phyloP scores from a whole-genome alignment of 2,113 vertebrate species.

The Syrmaticus mikado region DNA sequence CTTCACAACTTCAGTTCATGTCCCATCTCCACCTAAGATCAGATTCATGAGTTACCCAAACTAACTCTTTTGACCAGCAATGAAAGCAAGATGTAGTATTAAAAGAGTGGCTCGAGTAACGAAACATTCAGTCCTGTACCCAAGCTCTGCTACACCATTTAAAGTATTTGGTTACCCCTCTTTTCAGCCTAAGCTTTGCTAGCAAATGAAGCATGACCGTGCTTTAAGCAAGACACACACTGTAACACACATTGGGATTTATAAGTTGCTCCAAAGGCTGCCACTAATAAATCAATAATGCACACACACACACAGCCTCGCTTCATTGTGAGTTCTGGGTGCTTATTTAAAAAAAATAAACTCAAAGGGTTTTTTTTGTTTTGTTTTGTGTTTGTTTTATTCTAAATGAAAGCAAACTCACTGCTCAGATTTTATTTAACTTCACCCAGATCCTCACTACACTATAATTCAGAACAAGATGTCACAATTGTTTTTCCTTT shows the following conservation, averaged over 20 bases:
- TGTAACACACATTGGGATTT: constrained; percentile 25
- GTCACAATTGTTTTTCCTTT: background rate
- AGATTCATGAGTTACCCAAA: background rate
- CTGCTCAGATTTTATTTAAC: background rate
- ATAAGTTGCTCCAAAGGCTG: background rate
- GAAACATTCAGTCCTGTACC: background rate
- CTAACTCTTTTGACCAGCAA: background rate
- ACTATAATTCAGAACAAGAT: background rate
- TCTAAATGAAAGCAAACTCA: background rate
- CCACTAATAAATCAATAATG: constrained; percentile 52
- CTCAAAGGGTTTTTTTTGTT: background rate
- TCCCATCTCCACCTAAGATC: background rate
- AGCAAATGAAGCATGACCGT: constrained; percentile 10
- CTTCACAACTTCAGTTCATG: background rate
- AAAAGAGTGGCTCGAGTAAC: background rate
- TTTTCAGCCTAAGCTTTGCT: background rate
- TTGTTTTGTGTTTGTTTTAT: background rate
- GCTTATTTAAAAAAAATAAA: background rate
- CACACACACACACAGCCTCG: background rate
- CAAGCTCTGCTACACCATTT: background rate
- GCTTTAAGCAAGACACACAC: background rate
- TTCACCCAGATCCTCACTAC: background rate
- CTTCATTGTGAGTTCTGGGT: background rate
- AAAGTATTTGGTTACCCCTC: constrained; percentile 16
- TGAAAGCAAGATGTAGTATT: background rate